Evolutionary conservation across 2,888 invertebrate genomes (phyloP), one percentile per base, ranked within the genome.

Genomic region (Lithosia quadra): DNA sequence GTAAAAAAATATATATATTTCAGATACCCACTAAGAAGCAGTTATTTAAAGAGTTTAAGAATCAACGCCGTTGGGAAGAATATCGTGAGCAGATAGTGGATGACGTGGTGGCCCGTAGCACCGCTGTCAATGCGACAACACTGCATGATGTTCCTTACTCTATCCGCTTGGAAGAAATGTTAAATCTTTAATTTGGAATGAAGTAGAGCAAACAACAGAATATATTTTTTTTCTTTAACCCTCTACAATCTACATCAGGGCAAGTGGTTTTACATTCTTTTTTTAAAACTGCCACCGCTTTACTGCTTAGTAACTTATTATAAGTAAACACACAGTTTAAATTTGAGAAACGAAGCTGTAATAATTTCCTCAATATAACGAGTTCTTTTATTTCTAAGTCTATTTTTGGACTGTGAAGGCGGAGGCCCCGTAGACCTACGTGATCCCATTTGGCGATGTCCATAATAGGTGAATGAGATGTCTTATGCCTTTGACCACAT

Each of bases 131-230:
- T 83, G 93, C 91, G 83, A 96, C 96, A 13, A 95, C 95, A 0
- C 90, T 95, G 11, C 96, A 96, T 69, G 96, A 96, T 64, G 96
- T 96, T 21, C 96, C 96, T 0, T 96, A 96, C 82, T 96, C 96
- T 49, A 96, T 96, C 69, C 92, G 96, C 33, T 95, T 96, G 86
- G 95, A 94, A 63, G 95, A 96, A 83, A 93, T 94, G 91, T 81
- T 91, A 8, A 92, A 94, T 72, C 87, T 92, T 71, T 94, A 78
- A 87, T 22, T 15, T 56, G 22, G 15, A 22, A 5, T 56, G 22
- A 22, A 22, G 24, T 22, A 56, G 13, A 56, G 11, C 13, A 13
- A 22, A 56, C 56, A 13, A 56, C 56, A 56, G 22, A 22, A 56
- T 56, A 56, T 22, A 24, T 1, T 4, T 39, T 43, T 43, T 5